Base-by-base conservation (phyloP, 2,113 vertebrate genomes). In the Coptodon bakossiorum region DNA sequence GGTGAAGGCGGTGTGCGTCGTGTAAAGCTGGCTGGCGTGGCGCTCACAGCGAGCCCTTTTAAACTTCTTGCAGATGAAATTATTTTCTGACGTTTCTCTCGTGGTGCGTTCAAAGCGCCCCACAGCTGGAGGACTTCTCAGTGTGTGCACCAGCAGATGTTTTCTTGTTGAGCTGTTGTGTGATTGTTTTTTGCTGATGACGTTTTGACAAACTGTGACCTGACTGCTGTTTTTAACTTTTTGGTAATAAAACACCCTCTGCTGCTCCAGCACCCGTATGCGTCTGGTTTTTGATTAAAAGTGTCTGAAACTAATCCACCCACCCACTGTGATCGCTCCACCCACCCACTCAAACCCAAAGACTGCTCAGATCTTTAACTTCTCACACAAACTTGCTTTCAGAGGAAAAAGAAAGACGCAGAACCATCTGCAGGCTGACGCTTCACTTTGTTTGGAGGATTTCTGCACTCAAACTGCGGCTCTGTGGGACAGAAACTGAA, bases 211-310 rank as follows among this genome's bases (percentile, higher is more conserved):
- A 27, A 48, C 83, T 53, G 40, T 61, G 56, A 50, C 45, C 24
- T 22, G 66, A 57, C 38, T 54, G 76, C 59, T 83, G 73, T 63
- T 83, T 88, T 50, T 86, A 73, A 31, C 6, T 36, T 63, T 86
- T 84, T 81, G 61, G 13, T 84, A 89, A 91, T 86, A 88, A 88
- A 90, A 83, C 53, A 61, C 34, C 3, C 5, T 17, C 54, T 86
- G 86, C 84, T 88, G 81, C 84, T 89, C 36, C 22, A 16, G 24
- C 5, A 19, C 16, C 24, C 2, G 22, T 27, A 9, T 45, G 9
- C 0, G 2, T 66, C 61, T 38, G 19, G 7, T n/a, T n/a, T n/a
- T n/a, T n/a, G 17, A 36, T 63, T 12, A 38, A 9, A 52, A n/a
- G 29, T 63, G 59, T 63, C 59, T 63, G 59, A 36, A 63, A 63